phyloP scores from a whole-genome alignment of 2,113 vertebrate genomes.

The Campylorhamphus procurvoides region DNA sequence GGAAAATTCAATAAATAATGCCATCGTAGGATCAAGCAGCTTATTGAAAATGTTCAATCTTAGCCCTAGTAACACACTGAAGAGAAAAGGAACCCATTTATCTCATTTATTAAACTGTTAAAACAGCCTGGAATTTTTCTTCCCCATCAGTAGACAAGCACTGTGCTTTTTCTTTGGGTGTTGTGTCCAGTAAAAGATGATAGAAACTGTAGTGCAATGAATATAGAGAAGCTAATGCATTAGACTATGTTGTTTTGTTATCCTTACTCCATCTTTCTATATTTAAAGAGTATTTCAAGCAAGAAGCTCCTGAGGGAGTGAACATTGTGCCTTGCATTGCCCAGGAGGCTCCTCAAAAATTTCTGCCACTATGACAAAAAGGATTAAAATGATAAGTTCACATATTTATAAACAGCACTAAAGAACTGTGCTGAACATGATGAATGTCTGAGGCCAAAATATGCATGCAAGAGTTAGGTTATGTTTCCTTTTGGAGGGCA shows the following conservation, averaged over 20 bases:
- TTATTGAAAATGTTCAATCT: background rate
- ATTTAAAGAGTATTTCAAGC: background rate
- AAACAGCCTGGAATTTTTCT: background rate
- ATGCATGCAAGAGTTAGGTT: background rate
- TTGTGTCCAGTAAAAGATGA: background rate
- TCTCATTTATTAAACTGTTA: background rate
- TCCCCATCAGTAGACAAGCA: background rate
- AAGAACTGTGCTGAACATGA: background rate
- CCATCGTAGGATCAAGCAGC: background rate
- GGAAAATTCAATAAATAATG: background rate
- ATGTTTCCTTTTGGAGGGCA: background rate
- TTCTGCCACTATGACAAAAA: background rate
- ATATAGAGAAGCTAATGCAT: background rate
- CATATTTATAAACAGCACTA: background rate
- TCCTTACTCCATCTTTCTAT: background rate
- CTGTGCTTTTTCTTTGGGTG: background rate
- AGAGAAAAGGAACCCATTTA: background rate
- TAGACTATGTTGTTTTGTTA: background rate
- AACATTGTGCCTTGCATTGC: background rate
- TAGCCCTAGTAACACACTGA: background rate
- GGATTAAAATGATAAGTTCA: background rate
- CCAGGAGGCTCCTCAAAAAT: background rate
- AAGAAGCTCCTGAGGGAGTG: background rate
- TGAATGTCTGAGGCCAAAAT: background rate
- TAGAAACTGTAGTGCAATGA: background rate